Evolutionary conservation across 2,113 vertebrate genomes (phyloP), one percentile per base, ranked within the genome.

Genomic region (Sterna hirundo): DNA sequence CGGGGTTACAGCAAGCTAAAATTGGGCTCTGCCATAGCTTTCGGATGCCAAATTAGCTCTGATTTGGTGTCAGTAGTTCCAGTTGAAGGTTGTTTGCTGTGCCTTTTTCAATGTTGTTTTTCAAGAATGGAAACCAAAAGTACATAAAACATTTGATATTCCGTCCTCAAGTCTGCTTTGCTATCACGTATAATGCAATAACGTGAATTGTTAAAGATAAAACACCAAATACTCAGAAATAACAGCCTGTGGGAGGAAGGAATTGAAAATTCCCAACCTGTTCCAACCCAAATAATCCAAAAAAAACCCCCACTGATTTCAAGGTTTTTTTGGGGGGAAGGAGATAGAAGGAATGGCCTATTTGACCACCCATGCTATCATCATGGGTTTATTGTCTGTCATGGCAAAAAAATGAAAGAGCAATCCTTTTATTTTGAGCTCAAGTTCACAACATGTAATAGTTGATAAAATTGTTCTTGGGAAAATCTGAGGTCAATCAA

Each of bases 251-350:
- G 77, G 52, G 42, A 87, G 27, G 77, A 89, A 88, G 69, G 26
- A 95, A 27, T 2, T n/a, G 40, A 42, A 90, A 86, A 79, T 81
- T 55, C 46, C 51, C 34, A 93, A 38, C 17, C 34, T 88, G 27
- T 72, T 90, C n/a, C 57, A 83, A 20, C 25, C 17, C 47, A 3
- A 77, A 64, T 51, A 74, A 81, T 77, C 15, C 51, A 47, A 52
- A 79, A 85, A 82, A 40, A 29, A 0, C 4, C 5, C 5, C 30
- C 21, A 36, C 3, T 0, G 5, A 78, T 71, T 68, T 90, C n/a
- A 94, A 58, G 15, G 9, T 2, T 4, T 34, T 34, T 66, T 36
- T 7, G 25, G 23, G 19, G 40, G 32, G 74, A 36, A 62, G 34
- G 74, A 61, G 23, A 52, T 34, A 82, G 49, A 68, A 77, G 52